Base-by-base conservation (phyloP, 2,113 vertebrate genomes). In the Perca flavescens region DNA sequence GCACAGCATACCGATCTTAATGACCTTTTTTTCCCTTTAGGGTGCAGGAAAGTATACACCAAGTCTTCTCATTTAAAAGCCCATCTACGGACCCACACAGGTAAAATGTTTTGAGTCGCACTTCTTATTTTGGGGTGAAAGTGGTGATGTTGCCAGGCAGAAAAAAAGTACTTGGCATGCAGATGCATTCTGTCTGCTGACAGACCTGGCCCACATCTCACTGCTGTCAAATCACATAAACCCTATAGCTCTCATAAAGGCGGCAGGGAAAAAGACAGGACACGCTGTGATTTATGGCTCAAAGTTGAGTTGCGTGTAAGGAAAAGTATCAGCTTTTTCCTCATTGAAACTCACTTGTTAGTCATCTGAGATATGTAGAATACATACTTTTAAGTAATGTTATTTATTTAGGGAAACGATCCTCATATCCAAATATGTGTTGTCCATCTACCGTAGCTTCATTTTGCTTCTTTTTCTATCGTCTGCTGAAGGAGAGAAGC, bases 21-120 rank as follows among this genome's bases (percentile, higher is more conserved):
- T 47, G 19, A 82, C 74, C 4, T 66, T 25, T 82, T 83, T 86
- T 90, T 79, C 87, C 70, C 57, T 61, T 84, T 84, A 99, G 98
- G 97, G 56, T 99, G 98, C 93, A 97, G 96, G 62, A 99, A 99
- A 94, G 98, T 99, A 58, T 99, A 99, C 95, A 99, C 98, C 79
- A 99, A 99, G 95, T 99, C 97, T 31, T 99, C 98, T 86, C 98
- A 99, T 94, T 94, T 99, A 91, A 99, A 99, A 95, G 98, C 97
- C 19, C 98, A 99, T 94, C 95, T 98, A 89, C 96, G 98, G 90
- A 99, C 97, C 90, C 97, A 99, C 91, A 99, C 98, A 80, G 98
- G 98, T 99, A 97, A 93, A 95, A 93, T 84, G 83, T 92, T 88
- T 52, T 3, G 53, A 36, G 70, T 57, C 75, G 58, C 68, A 47